Conservation (phyloP, 53 echinoderm and acorn worm genomes). For the Patiria pectinifera region DNA sequence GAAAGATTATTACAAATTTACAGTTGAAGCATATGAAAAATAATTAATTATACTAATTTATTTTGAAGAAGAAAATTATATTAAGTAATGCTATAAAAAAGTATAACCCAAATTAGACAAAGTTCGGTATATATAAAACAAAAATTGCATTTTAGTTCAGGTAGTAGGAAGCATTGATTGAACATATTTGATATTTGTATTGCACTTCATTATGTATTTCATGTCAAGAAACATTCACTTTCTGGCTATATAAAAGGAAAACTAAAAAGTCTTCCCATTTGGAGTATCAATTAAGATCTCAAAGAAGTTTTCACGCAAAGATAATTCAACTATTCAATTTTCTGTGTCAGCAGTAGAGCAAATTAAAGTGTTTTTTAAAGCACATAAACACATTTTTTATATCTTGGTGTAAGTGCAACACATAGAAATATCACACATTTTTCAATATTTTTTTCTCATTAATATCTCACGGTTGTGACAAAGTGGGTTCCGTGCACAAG, state of each 20-base stretch:
- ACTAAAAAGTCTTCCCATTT: not conserved
- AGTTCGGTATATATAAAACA: not conserved
- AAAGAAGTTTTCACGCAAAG: not conserved
- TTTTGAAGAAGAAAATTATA: not conserved
- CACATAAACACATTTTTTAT: not conserved
- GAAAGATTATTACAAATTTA: too few species aligned
- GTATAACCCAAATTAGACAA: not conserved
- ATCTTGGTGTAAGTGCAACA: not conserved
- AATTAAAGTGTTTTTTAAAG: not conserved
- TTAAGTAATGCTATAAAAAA: not conserved
- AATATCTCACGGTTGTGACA: too few species aligned
- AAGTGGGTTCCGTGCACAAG: too few species aligned
- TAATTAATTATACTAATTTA: too few species aligned
- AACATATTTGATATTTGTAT: slow-evolving; percentile 2
- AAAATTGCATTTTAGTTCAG: not conserved
- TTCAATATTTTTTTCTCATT: too few species aligned
- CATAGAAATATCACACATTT: not conserved
- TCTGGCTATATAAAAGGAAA: not conserved
- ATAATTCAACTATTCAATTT: not conserved
- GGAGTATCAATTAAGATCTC: not conserved
- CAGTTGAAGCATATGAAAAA: too few species aligned
- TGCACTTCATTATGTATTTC: not conserved
- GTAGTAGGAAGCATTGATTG: not conserved
- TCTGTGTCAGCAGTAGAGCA: not conserved
- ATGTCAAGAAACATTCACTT: not conserved